Evolutionary conservation across 37 sponge, comb jelly and placozoan genomes (phyloP).

Genomic region (Petrosia ficiformis): DNA sequence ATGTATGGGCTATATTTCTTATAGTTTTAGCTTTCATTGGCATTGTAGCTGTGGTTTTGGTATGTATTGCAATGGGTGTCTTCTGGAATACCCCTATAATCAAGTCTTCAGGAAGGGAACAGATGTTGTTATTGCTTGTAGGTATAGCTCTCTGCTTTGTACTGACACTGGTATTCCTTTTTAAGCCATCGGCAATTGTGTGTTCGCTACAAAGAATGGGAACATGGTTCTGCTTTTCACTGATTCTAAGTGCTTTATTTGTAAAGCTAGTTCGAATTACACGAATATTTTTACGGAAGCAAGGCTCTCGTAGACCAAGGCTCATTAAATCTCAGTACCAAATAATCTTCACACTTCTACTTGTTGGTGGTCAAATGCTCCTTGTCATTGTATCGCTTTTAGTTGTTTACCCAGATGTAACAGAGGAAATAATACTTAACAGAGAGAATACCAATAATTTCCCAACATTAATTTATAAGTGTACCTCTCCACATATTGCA

Average conservation of each 20-base stretch:
- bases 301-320: conserved; percentile 8
- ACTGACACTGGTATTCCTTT: conserved; percentile 42
- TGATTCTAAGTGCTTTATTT: conserved; percentile 71
- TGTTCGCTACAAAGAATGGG: conserved; percentile 59
- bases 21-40: conserved; percentile 49
- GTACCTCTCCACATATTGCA: conserved; percentile 1
- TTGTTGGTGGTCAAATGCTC: conserved; percentile 34
- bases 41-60: conserved; percentile 21
- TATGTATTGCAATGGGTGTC: conserved; percentile 19
- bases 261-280: conserved; percentile 80
- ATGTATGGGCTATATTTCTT: conserved; percentile 40
- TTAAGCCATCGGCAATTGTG: conserved; percentile 21
- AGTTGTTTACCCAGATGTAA: conserved; percentile 11
- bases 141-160: conserved; percentile 66
- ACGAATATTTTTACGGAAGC: conserved; percentile 48
- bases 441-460: neutral
- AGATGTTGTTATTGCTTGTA: conserved; percentile 47
- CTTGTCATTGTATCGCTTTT: conserved; percentile 25
- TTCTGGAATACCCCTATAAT: conserved; percentile 68
- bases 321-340: conserved; percentile 32
- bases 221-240: conserved; percentile 64
- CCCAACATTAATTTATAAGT: conserved; percentile 27
- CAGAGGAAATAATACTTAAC: neutral
- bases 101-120: conserved; percentile 83
- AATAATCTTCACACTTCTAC: conserved; percentile 39